Conservation (phyloP, 2,113 vertebrate species). For the Corythornis cristatus region DNA sequence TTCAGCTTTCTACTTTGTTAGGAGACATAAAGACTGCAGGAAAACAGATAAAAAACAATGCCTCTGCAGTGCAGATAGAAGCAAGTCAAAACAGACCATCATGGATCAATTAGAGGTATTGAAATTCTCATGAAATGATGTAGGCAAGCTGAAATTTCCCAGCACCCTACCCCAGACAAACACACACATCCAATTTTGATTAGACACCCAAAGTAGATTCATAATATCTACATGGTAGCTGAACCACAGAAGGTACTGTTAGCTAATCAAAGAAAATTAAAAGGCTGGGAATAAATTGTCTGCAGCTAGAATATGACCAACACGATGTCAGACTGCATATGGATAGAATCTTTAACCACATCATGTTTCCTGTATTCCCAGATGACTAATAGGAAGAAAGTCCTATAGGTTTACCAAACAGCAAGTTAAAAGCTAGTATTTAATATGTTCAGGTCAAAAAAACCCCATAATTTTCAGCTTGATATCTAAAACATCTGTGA, state of each 20-base stretch:
- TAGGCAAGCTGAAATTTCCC: conserved; percentile 46
- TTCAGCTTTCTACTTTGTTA: background rate
- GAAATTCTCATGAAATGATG: conserved; percentile 43
- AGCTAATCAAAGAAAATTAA: conserved; percentile 56
- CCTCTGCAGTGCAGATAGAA: background rate
- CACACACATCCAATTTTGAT: conserved; percentile 43
- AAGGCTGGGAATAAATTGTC: conserved; percentile 39
- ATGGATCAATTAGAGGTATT: conserved; percentile 49
- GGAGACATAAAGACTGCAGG: background rate
- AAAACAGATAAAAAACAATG: conserved; percentile 14
- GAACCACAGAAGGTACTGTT: conserved; percentile 48
- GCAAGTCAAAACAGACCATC: conserved; percentile 35
- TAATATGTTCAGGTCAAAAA: conserved; percentile 44
- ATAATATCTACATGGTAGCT: background rate
- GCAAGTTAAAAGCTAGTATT: conserved; percentile 25
- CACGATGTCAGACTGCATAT: conserved; percentile 38
- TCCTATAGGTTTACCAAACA: conserved; percentile 1
- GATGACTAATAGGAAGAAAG: conserved; percentile 11
- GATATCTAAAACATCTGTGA: conserved; percentile 9
- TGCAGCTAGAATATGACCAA: conserved; percentile 30
- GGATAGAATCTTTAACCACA: conserved; percentile 44
- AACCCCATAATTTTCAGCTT: conserved; percentile 14
- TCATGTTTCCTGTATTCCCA: conserved; percentile 5
- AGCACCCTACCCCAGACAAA: background rate
- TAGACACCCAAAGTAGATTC: conserved; percentile 27